phyloP scores from a whole-genome alignment of 2,888 invertebrate genomes.

The Theretra japonica region DNA sequence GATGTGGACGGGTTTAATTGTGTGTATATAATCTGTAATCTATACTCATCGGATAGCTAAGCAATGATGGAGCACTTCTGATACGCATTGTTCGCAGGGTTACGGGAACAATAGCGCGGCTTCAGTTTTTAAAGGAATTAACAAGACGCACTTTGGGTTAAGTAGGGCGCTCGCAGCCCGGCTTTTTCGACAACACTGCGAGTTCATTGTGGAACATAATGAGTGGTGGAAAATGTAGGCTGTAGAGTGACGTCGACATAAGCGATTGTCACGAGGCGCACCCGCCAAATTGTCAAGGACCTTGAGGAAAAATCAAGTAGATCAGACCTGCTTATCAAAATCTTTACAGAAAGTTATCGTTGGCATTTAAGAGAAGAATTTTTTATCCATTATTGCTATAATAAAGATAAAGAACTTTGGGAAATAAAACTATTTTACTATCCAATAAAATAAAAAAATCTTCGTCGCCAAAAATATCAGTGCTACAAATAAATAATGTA shows the following conservation, averaged over 20 bases:
- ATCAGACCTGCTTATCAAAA: not conserved
- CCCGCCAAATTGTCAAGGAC: not conserved
- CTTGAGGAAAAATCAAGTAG: slow-evolving; percentile 12
- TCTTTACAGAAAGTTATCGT: not conserved
- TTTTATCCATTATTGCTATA: not conserved
- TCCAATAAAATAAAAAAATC: too few species aligned
- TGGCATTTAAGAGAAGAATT: not conserved
- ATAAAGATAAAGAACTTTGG: too few species aligned
- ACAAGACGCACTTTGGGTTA: slow-evolving; percentile 48
- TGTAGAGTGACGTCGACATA: slow-evolving; percentile 5
- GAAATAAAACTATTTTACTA: too few species aligned
- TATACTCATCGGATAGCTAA: not conserved
- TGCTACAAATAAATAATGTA: too few species aligned
- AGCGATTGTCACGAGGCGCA: not conserved
- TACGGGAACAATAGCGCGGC: slow-evolving; percentile 49
- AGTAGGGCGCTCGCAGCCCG: slow-evolving; percentile 40
- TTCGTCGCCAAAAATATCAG: too few species aligned
- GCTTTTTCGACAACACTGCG: slow-evolving; percentile 13
- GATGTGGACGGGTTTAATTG: not conserved
- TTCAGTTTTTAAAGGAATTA: slow-evolving; percentile 51
- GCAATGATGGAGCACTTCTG: not conserved
- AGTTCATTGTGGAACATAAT: slow-evolving; percentile 19
- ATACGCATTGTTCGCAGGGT: slow-evolving; percentile 45
- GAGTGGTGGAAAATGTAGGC: slow-evolving; percentile 30
- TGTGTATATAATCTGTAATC: not conserved